Percentiles rank a stretch among this genome's conserved stretches.
Evolutionary conservation across 2,113 vertebrate genomes (phyloP).

Genomic region (Paralichthys olivaceus): DNA sequence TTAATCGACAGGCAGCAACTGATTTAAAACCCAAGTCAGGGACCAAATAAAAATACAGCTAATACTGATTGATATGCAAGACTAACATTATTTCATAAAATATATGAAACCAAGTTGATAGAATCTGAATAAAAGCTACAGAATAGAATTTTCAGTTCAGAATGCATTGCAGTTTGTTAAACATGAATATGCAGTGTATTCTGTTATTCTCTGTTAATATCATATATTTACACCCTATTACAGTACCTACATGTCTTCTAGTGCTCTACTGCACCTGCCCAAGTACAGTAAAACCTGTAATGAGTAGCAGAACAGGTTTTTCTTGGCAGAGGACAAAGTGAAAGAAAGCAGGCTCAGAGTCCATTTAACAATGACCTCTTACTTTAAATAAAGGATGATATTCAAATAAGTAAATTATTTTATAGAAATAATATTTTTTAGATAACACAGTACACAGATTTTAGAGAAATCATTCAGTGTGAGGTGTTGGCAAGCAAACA

Average conservation of each 20-base stretch:
- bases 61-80: background rate
- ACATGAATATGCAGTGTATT: background rate
- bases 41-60: no score
- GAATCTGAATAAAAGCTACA: background rate
- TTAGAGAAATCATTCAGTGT: background rate
- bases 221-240: no score
- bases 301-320: background rate
- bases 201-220: no score
- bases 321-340: background rate
- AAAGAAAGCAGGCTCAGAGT: background rate
- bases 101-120: no score
- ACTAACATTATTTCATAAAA: background rate
- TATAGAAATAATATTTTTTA: no score
- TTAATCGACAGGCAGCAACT: no score
- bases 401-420: no score
- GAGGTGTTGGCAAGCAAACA: background rate
- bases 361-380: background rate
- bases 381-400: no score
- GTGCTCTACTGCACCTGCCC: no score
- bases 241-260: no score
- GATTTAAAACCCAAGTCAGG: no score
- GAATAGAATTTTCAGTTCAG: background rate
- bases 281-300: no score
- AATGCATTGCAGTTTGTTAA: background rate
- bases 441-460: background rate